Evolutionary conservation across 37 sponge, comb jelly and placozoan genomes (phyloP), one percentile per base, ranked within the genome.

Genomic region (Halisarca cf. caerulea): DNA sequence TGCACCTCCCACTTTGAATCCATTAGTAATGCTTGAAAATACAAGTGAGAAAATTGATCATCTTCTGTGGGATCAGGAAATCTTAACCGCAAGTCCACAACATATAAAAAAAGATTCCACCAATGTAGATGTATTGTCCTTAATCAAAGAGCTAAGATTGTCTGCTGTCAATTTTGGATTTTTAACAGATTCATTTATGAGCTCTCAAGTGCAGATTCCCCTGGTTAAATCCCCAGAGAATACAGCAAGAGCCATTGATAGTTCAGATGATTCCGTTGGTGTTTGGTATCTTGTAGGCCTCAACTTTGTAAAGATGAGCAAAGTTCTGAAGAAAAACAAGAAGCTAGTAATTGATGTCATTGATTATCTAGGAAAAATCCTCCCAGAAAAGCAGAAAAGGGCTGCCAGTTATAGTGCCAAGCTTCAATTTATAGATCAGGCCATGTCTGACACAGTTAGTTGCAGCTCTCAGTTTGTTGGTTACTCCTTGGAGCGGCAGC

Each of bases 161-260:
- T 17, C 36, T 17, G 77, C 77, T 23, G 21, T 3, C 7, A 20
- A 36, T 5, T 74, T 74, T 74, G 20, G n/a, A 20, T n/a, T 8
- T 8, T 44, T 92, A 20, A 57, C 88, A 4, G 89, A 86, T 80
- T 86, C 86, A 23, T 92, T 92, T 62, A 92, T 92, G 92, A 86
- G 84, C 35, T 69, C 79, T 15, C 89, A 85, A 21, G 83, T 92
- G 30, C 37, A 74, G 27, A 80, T 92, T 21, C 92, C 92, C 30
- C 58, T 92, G 2, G 37, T 92, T 0, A 85, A 92, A 21, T 43
- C 79, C 23, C 62, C 64, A 18, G 77, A 74, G 6, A 72, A 85
- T 25, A 92, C 89, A 6, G 92, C 92, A 40, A 20, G 45, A 25
- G 77, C 44, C 23, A 17, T 74, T 17, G 69, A 30, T 30, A 37